phyloP scores from a whole-genome alignment of 92 coral and sea anemone species.

The Metridium senile region DNA sequence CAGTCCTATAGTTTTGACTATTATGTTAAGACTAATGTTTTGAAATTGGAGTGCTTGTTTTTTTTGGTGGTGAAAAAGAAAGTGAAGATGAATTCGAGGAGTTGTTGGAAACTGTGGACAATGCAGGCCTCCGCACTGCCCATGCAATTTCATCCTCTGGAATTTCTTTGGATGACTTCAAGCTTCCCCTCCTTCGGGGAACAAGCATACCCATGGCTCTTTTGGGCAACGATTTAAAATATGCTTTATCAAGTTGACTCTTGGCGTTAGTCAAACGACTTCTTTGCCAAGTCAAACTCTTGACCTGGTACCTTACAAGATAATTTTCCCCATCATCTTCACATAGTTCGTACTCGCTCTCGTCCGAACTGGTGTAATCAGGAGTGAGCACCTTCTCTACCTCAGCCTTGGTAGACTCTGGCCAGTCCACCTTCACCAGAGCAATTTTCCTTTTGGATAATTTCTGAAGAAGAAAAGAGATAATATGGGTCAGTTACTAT shows the following conservation, averaged over 20 bases:
- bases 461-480: background rate
- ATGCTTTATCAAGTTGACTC: background rate
- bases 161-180: conserved; percentile 19
- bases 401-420: background rate
- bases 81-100: background rate
- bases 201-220: conserved; percentile 12
- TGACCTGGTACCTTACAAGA: background rate
- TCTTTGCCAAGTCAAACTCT: background rate
- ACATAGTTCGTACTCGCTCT: background rate
- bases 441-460: background rate
- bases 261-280: background rate
- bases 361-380: background rate
- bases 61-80: background rate
- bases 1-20: background rate
- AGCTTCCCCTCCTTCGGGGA: conserved; percentile 7
- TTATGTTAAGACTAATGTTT: background rate
- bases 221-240: background rate
- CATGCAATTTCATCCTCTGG: conserved; percentile 25
- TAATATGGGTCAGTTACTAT: no score
- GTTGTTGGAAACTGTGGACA: background rate
- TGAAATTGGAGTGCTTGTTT: background rate
- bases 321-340: background rate
- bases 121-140: conserved; percentile 33
- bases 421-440: background rate
- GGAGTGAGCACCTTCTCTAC: background rate